Percentiles rank a stretch among this genome's conserved stretches.
phyloP scores from a whole-genome alignment of 2,888 invertebrate genomes.

The Macrophya annulata region DNA sequence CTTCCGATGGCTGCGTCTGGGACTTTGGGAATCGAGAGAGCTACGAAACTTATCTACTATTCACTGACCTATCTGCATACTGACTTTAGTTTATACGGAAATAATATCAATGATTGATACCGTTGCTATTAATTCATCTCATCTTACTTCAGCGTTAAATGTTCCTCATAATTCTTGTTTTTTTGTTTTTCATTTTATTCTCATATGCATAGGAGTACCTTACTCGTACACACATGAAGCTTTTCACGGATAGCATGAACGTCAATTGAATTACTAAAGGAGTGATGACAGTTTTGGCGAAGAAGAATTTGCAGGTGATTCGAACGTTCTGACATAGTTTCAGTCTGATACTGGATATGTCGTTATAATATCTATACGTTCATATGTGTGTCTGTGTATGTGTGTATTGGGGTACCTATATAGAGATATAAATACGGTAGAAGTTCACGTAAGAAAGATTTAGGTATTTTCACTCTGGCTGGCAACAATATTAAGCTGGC shows the following conservation, averaged over 20 bases:
- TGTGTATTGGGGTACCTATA: background rate
- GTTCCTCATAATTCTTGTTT: too few species aligned
- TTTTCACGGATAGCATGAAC: background rate
- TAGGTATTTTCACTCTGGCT: constrained; percentile 59
- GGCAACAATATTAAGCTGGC: constrained; percentile 59
- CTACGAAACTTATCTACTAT: background rate
- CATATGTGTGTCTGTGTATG: background rate
- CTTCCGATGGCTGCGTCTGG: constrained; percentile 43
- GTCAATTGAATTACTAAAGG: background rate
- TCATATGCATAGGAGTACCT: background rate
- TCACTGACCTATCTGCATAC: background rate
- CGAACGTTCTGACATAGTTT: background rate
- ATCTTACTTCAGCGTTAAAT: too few species aligned
- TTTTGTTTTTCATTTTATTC: background rate
- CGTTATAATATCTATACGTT: background rate
- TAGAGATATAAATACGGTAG: constrained; percentile 41
- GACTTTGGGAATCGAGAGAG: background rate
- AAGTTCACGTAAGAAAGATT: constrained; percentile 58
- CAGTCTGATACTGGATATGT: background rate
- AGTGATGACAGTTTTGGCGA: constrained; percentile 17
- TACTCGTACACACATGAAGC: too few species aligned
- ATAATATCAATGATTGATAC: background rate
- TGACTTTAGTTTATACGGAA: background rate
- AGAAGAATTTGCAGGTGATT: background rate
- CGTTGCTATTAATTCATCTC: background rate